These are phyloP conservation scores for Prenolepis imparis DNA, from an alignment of 2,888 invertebrate genomes.

Conservation along the genomic window DNA sequence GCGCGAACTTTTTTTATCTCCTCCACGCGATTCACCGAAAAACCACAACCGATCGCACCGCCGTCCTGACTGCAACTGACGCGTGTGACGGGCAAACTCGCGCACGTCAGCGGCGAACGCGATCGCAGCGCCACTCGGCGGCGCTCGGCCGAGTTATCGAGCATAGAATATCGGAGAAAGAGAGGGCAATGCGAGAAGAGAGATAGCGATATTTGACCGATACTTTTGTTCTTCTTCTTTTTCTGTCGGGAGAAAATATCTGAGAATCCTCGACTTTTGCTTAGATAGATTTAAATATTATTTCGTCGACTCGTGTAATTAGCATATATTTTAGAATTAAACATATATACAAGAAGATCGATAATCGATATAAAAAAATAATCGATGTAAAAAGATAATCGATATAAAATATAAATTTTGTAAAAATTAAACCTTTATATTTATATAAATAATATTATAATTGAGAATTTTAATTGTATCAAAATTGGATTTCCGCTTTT, in stretches of 20 bases:
- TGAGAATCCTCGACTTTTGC: too few species aligned
- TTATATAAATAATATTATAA: too few species aligned
- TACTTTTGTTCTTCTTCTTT: too few species aligned
- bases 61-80: neutral
- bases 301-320: neutral
- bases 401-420: too few species aligned
- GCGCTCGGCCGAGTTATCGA: constrained; percentile 17
- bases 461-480: too few species aligned
- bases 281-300: neutral
- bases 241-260: too few species aligned
- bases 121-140: constrained; percentile 54
- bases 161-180: neutral
- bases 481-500: neutral
- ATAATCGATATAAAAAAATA: too few species aligned
- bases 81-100: neutral
- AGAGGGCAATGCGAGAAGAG: neutral
- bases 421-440: too few species aligned
- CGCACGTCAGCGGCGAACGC: constrained; percentile 28
- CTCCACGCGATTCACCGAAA: neutral
- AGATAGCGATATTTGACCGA: neutral
- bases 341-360: too few species aligned
- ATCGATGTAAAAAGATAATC: too few species aligned
- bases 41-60: neutral
- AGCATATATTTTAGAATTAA: too few species aligned
- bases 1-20: neutral